phyloP scores from a whole-genome alignment of 1,140 invertebrate species.

The Brachionus rotundiformis region DNA sequence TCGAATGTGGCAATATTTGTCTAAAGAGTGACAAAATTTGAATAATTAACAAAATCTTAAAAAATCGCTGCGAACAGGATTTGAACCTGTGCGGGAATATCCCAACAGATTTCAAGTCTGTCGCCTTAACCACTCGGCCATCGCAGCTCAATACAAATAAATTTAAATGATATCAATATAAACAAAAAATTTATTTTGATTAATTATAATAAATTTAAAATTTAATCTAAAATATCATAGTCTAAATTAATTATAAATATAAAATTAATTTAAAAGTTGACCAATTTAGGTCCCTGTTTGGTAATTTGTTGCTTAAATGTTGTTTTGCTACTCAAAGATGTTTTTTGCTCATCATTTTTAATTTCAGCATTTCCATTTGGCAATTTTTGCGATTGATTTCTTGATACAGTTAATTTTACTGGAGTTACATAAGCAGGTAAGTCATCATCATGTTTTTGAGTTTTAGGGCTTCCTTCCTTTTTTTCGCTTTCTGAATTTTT shows the following conservation, averaged over 20 bases:
- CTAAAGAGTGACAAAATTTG: neutral
- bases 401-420: neutral
- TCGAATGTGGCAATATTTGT: neutral
- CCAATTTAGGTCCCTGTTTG: slow-evolving; percentile 26
- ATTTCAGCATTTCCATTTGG: neutral
- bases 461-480: neutral
- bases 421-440: neutral
- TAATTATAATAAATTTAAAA: neutral
- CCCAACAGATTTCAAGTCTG: neutral
- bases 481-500: neutral
- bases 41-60: no score
- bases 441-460: neutral
- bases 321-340: neutral
- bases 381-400: neutral
- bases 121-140: neutral
- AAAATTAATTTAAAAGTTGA: slow-evolving; percentile 21
- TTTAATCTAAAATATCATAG: neutral
- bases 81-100: neutral
- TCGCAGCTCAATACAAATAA: neutral
- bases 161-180: neutral
- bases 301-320: slow-evolving; percentile 33
- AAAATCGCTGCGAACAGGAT: neutral
- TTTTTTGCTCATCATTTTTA: neutral
- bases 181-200: neutral
- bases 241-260: neutral